Base-by-base conservation (phyloP, 2,797 vertebrate genomes). In the Odontamblyopus lacepedii region DNA sequence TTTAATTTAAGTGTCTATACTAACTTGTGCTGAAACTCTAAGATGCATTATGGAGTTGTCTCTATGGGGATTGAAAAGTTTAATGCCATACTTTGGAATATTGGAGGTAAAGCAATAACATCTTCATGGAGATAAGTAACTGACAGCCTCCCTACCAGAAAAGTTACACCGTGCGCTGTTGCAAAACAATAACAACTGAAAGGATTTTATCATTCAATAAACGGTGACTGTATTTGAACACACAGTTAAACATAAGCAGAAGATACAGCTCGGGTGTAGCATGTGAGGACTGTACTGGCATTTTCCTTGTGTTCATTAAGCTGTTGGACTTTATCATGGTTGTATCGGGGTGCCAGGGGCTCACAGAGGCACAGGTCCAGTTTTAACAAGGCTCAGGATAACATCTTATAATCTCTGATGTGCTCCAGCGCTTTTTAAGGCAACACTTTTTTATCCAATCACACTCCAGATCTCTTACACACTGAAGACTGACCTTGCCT, bases 391-490 rank as follows among this genome's bases (percentile, higher is more conserved):
- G 70, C 63, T 53, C 68, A 51, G 19, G 50, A 65, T 78, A 78
- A 72, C 27, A 63, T 73, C 19, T 11, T n/a, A 26, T 65, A 66
- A 82, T 72, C 55, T 55, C 75, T 76, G 69, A 83, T 70, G 66
- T 74, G 48, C 71, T 35, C 19, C 13, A n/a, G 29, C 23, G 27
- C 35, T 60, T 53, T 75, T 71, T 56, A 64, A 63, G 65, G 65
- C 32, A 67, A 29, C 65, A 67, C 65, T 55, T 67, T 23, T 67
- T 67, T 32, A 51, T 53, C 48, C 27, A n/a, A 67, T 67, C 65
- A 67, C 48, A 67, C 65, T 9, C 18, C 15, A 18, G 27, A 67
- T 67, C 48, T 67, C 48, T 50, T 29, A 12, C 50, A 67, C 27
- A 29, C 9, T 53, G 65, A 18, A 23, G 60, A 56, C 16, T 55